phyloP scores from a whole-genome alignment of 2,113 vertebrate genomes.

The Odontesthes bonariensis region DNA sequence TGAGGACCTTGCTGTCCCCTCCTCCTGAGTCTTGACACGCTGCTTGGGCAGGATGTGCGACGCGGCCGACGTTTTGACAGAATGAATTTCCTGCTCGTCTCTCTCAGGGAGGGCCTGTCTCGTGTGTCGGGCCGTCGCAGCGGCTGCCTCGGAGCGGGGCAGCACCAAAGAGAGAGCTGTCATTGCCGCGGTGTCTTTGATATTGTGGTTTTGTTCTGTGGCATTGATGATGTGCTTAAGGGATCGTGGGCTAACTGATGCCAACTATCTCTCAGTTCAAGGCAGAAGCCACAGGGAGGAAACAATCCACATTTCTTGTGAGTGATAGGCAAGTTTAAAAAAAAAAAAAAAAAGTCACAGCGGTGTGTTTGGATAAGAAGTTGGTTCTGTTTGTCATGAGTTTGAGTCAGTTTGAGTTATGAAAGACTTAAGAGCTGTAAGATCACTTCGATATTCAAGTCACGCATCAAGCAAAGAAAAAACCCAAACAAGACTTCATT shows the following conservation, averaged over 20 bases:
- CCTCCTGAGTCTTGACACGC: slow-evolving; percentile 29
- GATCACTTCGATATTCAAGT: not conserved
- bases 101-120: slow-evolving; percentile 31
- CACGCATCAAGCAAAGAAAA: not conserved
- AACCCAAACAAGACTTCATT: not conserved
- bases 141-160: slow-evolving; percentile 9
- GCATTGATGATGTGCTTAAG: not conserved
- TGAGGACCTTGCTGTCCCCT: slow-evolving; percentile 14
- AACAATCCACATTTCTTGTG: not conserved
- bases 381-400: not conserved
- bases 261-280: not conserved
- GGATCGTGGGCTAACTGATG: slow-evolving; percentile 14
- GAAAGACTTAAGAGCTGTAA: not conserved
- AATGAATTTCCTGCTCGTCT: slow-evolving; percentile 43
- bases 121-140: slow-evolving; percentile 44
- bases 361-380: not conserved
- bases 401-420: not conserved
- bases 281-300: slow-evolving; percentile 10
- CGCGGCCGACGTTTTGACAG: slow-evolving; percentile 62
- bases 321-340: too few species aligned
- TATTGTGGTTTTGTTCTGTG: slow-evolving; percentile 1
- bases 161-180: slow-evolving; percentile 17
- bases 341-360: not conserved
- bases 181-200: slow-evolving; percentile 26
- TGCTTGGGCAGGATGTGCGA: slow-evolving; percentile 39